Percentiles rank a stretch among this genome's conserved stretches.
phyloP scores from a whole-genome alignment of 2,888 invertebrate genomes.

The Perizoma affinitatum region DNA sequence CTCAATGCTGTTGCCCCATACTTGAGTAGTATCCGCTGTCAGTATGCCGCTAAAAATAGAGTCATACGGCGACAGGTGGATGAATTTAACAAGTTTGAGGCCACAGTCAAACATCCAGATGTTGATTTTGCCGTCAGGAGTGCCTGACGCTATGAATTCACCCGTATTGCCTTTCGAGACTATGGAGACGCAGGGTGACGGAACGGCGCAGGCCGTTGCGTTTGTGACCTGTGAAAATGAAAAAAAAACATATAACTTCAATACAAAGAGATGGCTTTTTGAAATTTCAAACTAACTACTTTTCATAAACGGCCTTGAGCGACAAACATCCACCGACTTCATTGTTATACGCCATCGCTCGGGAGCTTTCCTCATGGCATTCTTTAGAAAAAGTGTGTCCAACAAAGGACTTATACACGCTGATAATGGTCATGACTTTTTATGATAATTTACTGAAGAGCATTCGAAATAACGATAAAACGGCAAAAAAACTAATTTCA shows the following conservation, averaged over 20 bases:
- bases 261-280: neutral
- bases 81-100: slow-evolving; percentile 87
- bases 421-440: too few species aligned
- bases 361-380: too few species aligned
- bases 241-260: neutral
- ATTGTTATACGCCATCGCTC: too few species aligned
- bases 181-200: slow-evolving; percentile 79
- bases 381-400: too few species aligned
- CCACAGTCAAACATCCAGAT: slow-evolving; percentile 94
- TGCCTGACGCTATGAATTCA: slow-evolving; percentile 84
- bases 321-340: too few species aligned
- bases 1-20: slow-evolving; percentile 76
- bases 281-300: too few species aligned
- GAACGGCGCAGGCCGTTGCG: slow-evolving; percentile 91
- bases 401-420: too few species aligned
- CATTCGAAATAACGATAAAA: too few species aligned
- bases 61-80: slow-evolving; percentile 78
- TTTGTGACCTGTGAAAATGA: slow-evolving; percentile 84
- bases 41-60: slow-evolving; percentile 78
- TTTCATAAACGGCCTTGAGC: too few species aligned
- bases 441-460: too few species aligned
- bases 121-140: slow-evolving; percentile 87
- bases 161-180: slow-evolving; percentile 86
- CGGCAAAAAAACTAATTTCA: too few species aligned
- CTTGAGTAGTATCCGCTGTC: slow-evolving; percentile 70